phyloP scores from a whole-genome alignment of 1,140 invertebrate species.

The Pseudomyrmex sp. region DNA sequence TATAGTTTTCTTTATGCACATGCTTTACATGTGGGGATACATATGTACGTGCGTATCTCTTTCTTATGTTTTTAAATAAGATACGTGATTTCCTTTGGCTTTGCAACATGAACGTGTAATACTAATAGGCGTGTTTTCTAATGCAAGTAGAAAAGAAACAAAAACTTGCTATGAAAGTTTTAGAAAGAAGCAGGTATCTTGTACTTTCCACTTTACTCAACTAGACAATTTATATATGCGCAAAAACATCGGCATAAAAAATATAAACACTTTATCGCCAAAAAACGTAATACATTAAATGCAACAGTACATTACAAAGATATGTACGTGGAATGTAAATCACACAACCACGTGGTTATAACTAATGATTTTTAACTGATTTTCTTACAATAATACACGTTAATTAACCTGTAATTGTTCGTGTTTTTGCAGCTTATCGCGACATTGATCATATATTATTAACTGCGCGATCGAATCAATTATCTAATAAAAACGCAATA shows the following conservation, averaged over 20 bases:
- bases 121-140: no score
- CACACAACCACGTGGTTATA: background rate
- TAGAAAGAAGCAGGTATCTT: background rate
- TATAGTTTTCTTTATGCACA: background rate
- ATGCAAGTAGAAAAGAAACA: no score
- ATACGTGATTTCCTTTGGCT: no score
- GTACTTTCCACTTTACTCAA: no score
- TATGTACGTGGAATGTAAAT: background rate
- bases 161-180: background rate
- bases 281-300: background rate
- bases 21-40: no score
- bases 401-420: background rate
- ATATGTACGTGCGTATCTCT: no score
- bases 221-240: no score
- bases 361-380: no score
- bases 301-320: background rate
- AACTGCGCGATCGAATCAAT: background rate
- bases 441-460: conserved; percentile 1
- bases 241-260: no score
- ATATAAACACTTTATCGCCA: background rate
- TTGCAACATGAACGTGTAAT: no score
- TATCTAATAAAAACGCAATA: no score
- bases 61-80: no score
- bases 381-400: background rate
- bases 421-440: conserved; percentile 1